A percentile compares a stretch with the other conserved stretches of the same genome.
Conservation (phyloP, 2,113 vertebrate species). For the Pyrgilauda ruficollis region DNA sequence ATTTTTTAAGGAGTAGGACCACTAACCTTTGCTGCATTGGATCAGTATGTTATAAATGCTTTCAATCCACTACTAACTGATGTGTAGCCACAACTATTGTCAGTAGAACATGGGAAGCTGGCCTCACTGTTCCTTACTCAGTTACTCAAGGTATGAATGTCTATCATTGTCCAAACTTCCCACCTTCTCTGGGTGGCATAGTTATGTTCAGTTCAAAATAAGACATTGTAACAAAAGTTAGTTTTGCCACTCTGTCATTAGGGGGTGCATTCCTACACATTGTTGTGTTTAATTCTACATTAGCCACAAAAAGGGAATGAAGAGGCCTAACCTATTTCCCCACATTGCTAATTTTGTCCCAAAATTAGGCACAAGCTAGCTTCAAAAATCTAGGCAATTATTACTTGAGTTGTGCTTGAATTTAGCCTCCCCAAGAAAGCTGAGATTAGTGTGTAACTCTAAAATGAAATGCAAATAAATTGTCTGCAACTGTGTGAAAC, state of each 20-base stretch:
- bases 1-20: not conserved
- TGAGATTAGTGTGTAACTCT: not conserved
- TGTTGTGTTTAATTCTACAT: not conserved
- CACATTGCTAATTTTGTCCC: not conserved
- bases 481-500: not conserved
- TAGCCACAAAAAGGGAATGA: not conserved
- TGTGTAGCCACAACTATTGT: not conserved
- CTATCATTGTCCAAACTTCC: not conserved
- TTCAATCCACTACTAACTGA: not conserved
- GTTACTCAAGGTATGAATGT: not conserved
- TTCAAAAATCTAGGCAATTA: not conserved
- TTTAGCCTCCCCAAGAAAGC: not conserved
- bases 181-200: accelerated
- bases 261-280: no score
- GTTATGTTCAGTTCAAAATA: not conserved
- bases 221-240: no score
- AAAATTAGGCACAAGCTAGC: not conserved
- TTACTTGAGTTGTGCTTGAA: not conserved
- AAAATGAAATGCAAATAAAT: not conserved
- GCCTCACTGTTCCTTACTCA: not conserved
- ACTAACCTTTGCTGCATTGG: not conserved
- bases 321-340: not conserved
- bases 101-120: not conserved
- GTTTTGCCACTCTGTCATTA: no score
- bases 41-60: not conserved